phyloP scores from a whole-genome alignment of 2,797 vertebrate species.

The Aplochiton taeniatus region DNA sequence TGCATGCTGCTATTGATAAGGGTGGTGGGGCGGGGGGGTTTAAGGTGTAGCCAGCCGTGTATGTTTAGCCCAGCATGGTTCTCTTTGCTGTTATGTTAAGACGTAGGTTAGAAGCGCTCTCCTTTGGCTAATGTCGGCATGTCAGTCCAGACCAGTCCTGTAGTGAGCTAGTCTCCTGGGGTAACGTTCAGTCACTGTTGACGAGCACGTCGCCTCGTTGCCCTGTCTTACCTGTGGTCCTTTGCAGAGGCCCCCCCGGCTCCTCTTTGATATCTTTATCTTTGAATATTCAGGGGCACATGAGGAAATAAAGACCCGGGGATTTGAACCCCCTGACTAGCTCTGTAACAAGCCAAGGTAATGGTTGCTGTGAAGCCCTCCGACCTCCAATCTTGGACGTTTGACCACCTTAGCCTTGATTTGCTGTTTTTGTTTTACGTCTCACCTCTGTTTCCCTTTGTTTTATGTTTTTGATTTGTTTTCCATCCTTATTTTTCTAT shows the following conservation, averaged over 20 bases:
- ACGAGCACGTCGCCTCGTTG: slow-evolving; percentile 71
- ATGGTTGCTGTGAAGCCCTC: slow-evolving; percentile 81
- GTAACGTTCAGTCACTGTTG: slow-evolving; percentile 8
- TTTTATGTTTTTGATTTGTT: slow-evolving; percentile 58
- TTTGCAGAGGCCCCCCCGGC: slow-evolving; percentile 75
- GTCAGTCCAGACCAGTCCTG: slow-evolving; percentile 51
- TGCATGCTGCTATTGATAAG: slow-evolving; percentile 59
- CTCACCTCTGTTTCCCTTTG: slow-evolving; percentile 58
- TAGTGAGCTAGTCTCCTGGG: slow-evolving; percentile 14
- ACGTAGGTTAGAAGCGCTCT: slow-evolving; percentile 23
- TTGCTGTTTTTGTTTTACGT: slow-evolving; percentile 59
- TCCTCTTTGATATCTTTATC: slow-evolving; percentile 83
- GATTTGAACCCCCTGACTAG: slow-evolving; percentile 85
- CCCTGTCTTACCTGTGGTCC: slow-evolving; percentile 78
- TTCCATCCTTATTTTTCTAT: slow-evolving; percentile 37
- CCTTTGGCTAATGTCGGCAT: slow-evolving; percentile 57
- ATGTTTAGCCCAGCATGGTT: slow-evolving; percentile 44
- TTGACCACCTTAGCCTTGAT: slow-evolving; percentile 74
- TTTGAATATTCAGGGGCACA: slow-evolving; percentile 86
- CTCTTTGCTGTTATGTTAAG: background rate
- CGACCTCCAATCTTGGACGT: slow-evolving; percentile 75
- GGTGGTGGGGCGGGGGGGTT: slow-evolving; percentile 19
- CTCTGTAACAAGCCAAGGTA: slow-evolving; percentile 85
- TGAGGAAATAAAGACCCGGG: slow-evolving; percentile 84
- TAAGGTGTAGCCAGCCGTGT: slow-evolving; percentile 27